Conservation (phyloP, 2,888 invertebrate genomes). For the Chromoteleia sp. region DNA sequence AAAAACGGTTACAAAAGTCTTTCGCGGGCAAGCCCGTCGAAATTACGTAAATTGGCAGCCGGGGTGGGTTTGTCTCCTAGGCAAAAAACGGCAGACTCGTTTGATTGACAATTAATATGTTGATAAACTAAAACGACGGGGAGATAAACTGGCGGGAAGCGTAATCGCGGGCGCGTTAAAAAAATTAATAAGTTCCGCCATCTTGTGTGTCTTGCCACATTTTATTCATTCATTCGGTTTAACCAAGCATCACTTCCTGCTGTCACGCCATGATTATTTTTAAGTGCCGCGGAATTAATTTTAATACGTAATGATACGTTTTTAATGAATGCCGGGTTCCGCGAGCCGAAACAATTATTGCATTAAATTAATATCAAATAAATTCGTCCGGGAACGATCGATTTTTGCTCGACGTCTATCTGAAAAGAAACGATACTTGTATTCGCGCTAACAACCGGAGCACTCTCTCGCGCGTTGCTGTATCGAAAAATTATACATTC, state of each 20-base stretch:
- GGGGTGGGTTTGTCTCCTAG: neutral
- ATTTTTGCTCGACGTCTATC: slow-evolving; percentile 51
- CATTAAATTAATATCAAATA: slow-evolving; percentile 48
- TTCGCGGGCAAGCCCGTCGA: neutral
- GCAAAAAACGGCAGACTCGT: slow-evolving; percentile 11
- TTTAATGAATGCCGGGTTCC: slow-evolving; percentile 63
- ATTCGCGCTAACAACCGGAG: slow-evolving; percentile 40
- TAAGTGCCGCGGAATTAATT: slow-evolving; percentile 67
- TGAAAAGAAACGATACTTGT: slow-evolving; percentile 54
- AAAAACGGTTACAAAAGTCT: slow-evolving; percentile 7
- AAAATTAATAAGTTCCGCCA: slow-evolving; percentile 66
- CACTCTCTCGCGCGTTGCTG: slow-evolving; percentile 39
- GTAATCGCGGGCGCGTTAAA: slow-evolving; percentile 42
- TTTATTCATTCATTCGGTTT: slow-evolving; percentile 67
- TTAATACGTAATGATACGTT: slow-evolving; percentile 66
- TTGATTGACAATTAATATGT: slow-evolving; percentile 41
- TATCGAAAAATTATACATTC: slow-evolving; percentile 58
- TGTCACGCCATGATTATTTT: slow-evolving; percentile 70
- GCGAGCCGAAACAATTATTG: slow-evolving; percentile 59
- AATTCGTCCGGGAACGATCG: slow-evolving; percentile 55
- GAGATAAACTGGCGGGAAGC: slow-evolving; percentile 31
- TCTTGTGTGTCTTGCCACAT: slow-evolving; percentile 66
- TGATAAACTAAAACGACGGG: slow-evolving; percentile 27
- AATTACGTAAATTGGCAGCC: slow-evolving; percentile 25
- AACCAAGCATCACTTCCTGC: slow-evolving; percentile 70